phyloP scores from a whole-genome alignment of 2,888 invertebrate species.

The Eustalomyia histrio region DNA sequence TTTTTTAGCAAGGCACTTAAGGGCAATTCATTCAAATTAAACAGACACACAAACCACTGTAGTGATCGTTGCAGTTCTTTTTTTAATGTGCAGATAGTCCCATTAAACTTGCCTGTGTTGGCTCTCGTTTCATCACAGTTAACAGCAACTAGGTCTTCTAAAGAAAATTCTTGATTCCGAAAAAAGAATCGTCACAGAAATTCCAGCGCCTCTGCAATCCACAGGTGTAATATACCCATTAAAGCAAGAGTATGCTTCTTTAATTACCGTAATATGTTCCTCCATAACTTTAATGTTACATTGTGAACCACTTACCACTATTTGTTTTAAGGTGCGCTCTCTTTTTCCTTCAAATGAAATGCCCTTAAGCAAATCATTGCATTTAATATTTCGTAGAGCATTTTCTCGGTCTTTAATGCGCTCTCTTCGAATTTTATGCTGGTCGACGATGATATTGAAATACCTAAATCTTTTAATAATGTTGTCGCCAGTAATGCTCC shows the following conservation, averaged over 20 bases:
- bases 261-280: neutral
- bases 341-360: constrained; percentile 4
- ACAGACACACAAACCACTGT: neutral
- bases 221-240: neutral
- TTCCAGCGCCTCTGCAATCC: neutral
- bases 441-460: neutral
- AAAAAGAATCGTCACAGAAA: neutral
- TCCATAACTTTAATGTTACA: neutral
- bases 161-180: neutral
- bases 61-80: neutral
- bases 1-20: neutral
- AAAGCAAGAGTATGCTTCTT: neutral
- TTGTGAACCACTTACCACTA: neutral
- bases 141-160: neutral
- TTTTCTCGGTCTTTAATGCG: neutral
- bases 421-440: neutral
- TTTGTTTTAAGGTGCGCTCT: neutral
- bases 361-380: neutral
- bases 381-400: neutral
- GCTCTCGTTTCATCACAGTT: neutral
- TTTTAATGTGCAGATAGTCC: neutral
- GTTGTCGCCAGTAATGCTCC: neutral
- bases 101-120: neutral
- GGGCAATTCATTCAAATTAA: neutral
- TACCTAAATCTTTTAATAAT: neutral